Base-by-base conservation (phyloP, 2,797 vertebrate species). In the Knipowitschia caucasica region DNA sequence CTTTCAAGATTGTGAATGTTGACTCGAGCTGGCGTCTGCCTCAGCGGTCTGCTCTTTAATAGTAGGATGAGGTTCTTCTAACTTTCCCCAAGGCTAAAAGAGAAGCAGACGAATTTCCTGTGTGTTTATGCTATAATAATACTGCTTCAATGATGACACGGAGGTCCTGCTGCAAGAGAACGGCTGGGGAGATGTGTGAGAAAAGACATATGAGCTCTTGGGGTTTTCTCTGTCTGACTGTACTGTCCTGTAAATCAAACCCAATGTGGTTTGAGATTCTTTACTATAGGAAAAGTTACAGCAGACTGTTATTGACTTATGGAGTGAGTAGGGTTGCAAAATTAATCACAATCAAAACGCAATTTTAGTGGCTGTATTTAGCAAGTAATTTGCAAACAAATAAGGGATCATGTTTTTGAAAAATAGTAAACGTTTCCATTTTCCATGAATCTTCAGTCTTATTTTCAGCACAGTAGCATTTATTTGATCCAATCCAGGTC, bases 31-130 rank as follows among this genome's bases (percentile, higher is more conserved):
- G 11, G 72, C 72, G 70, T 73, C 69, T 77, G 79, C 73, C 78
- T 72, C 73, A 78, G 82, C 14, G 34, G 83, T 81, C 17, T 24
- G 51, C 67, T 56, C 59, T 76, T 68, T 78, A 82, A 81, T 74
- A 73, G 74, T 70, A 74, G 67, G 75, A 78, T 80, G 64, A 46
- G 65, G 62, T 49, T 78, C 80, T 82, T 62, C 78, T 56, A 46
- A 49, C 70, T 76, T 69, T 69, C 65, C 86, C 53, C 69, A 14
- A 52, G 55, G 81, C 62, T 56, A 75, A 64, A 77, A 63, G 59
- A 61, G 75, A 84, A 58, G 64, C 79, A 72, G 75, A 79, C 84
- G 71, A 56, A 83, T 84, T 86, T 87, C 79, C 81, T 83, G 63
- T 60, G 68, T 59, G 70, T 81, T 83, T 73, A 69, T 72, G 53